Base-by-base conservation (phyloP, 1,140 invertebrate genomes). In the Drosophila micromelanica region DNA sequence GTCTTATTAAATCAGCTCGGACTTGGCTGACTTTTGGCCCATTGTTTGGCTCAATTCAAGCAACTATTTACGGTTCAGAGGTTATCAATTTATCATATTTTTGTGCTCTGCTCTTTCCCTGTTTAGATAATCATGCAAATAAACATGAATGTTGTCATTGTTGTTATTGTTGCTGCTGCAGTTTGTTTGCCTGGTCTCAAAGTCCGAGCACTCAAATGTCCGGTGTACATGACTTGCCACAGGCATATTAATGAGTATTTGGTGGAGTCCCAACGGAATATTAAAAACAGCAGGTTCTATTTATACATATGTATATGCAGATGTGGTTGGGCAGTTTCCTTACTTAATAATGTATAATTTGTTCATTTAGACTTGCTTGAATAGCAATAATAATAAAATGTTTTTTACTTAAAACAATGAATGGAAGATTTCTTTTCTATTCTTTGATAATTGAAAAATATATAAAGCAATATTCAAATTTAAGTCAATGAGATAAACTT, bases 91-190 rank as follows among this genome's bases (percentile, higher is more conserved):
- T 42, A 51, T 62, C 59, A 62, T 62, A 62, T 51, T 62, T 11
- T 51, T 35, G 8, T 15, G 32, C 11, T 17, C 46, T 62, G 46
- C 38, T 57, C 15, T 13, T 27, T 13, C 32, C 11, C 7, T 60
- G 17, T 37, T 20, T 23, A 23, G 54, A 80, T 80, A 79, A 79
- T 80, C 49, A 61, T 56, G 64, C 72, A 80, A 80, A 79, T 76
- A 60, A 80, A 79, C 77, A 74, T 71, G 35, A 42, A 42, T 42
- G 17, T 27, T 42, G n/a, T 13, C 43, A 20, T 8, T 40, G 5
- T 12, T 42, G 20, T 23, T n/a, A 9, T 40, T 48, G 20, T 23
- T 11, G 15, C 12, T 20, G 8, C 30, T 49, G 46, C n/a, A 48
- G 45, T 12, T 23, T 55, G 20, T 0, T 11, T 20, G 42, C 27